These are phyloP conservation scores for Diadophis punctatus DNA, from an alignment of 2,113 vertebrate species.

Conservation along the genomic window DNA sequence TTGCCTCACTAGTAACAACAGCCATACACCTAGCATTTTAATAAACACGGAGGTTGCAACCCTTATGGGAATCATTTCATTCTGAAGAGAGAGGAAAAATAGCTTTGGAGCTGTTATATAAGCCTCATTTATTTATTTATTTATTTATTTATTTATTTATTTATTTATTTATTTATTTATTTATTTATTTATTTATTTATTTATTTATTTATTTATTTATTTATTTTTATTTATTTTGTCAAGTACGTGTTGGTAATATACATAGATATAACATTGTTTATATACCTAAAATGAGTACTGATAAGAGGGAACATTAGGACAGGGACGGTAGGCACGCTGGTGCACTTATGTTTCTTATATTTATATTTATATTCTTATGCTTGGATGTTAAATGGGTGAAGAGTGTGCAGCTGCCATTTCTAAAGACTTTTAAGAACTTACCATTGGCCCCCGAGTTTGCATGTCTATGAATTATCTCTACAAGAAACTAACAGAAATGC, in stretches of 20 bases:
- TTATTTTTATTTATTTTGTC: no score
- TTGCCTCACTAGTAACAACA: background rate
- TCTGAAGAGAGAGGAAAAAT: background rate
- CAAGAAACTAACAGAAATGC: background rate
- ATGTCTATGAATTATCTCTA: background rate
- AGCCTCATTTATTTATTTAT: no score
- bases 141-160: no score
- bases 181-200: no score
- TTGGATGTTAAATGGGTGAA: background rate
- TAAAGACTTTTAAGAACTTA: background rate
- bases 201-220: no score
- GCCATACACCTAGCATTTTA: background rate
- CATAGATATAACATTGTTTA: no score
- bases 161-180: no score
- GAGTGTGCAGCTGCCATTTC: background rate
- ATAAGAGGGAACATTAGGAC: no score
- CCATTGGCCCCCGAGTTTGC: background rate
- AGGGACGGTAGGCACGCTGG: no score
- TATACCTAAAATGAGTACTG: no score
- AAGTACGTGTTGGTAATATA: no score
- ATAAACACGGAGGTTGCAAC: background rate
- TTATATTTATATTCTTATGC: background rate
- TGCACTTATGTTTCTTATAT: no score
- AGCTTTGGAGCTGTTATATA: background rate
- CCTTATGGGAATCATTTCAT: background rate